Base-by-base conservation (phyloP, 2,888 invertebrate species). In the Euplexia lucipara region DNA sequence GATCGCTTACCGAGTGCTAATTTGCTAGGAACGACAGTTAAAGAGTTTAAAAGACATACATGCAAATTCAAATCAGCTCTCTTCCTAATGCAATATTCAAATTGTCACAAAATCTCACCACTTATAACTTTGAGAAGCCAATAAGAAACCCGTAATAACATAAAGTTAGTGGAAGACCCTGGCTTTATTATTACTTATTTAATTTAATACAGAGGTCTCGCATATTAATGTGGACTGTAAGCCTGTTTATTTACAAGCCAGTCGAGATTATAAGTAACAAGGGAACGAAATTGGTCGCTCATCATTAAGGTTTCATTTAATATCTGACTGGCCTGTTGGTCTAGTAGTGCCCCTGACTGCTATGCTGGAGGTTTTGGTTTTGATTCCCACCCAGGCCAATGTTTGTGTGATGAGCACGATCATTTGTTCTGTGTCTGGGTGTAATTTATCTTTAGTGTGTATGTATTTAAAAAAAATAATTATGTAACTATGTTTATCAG, bases 151-250 rank as follows among this genome's bases (percentile, higher is more conserved):
- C 44, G 45, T 67, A 54, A 77, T 72, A 42, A 61, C 10, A 10
- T 35, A 37, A 77, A 60, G 20, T 34, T 16, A 26, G 35, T 30
- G 30, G 47, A 54, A 63, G 12, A 26, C 44, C 47, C 14, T 3
- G n/a, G 32, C 39, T 62, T 34, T 26, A 59, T 42, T 52, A 72
- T 51, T 53, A 53, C 47, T 48, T 71, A 52, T 41, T 72, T 57
- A 48, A 78, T 68, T 54, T 63, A 63, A 63, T 61, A 58, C 47
- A 44, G 22, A n/a, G 48, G 22, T 58, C 32, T 53, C 39, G 69
- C 26, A 51, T 75, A 74, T 60, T 75, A 63, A 75, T 68, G 69
- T 34, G 22, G 20, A 22, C 12, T 41, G 7, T 57, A 59, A 61
- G 42, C 42, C 58, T 51, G 67, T 58, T 72, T 72, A 70, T 70